Base-by-base conservation (phyloP, 1,140 invertebrate species). In the Holcopasites calliopsidis region DNA sequence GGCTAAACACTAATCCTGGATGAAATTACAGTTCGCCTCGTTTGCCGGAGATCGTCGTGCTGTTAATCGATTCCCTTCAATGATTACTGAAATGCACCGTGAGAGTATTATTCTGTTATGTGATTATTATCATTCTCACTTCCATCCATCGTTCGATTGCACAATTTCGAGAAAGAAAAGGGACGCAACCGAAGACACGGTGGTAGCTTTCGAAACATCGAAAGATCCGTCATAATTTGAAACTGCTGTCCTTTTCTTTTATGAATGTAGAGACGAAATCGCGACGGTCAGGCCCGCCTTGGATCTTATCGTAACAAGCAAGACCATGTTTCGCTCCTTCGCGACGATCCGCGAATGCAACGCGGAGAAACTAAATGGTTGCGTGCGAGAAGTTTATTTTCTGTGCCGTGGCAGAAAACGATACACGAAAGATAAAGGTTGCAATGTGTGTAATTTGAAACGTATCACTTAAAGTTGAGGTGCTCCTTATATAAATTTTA, bases 11-110 rank as follows among this genome's bases (percentile, higher is more conserved):
- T 49, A 60, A 70, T 38, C 5, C 33, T 18, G 62, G 38, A 72
- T 64, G 38, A 57, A 71, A 76, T 78, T 75, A 40, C 57, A 65
- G 54, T 73, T 73, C 21, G 11, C 62, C 38, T 62, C 33, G 18
- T 60, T 60, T 3, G 21, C 11, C 6, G 11, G 8, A 13, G 5
- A 23, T 38, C 4, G 11, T 31, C 23, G 26, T 21, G 1, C 7
- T 26, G 50, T 40, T 44, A 40, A 18, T 40, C 3, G 18, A 18
- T 47, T n/a, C n/a, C n/a, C n/a, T n/a, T 38, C 26, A 40, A 38
- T 23, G 23, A 1, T 21, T 28, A 47, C 35, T 13, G 8, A n/a
- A n/a, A n/a, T n/a, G n/a, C 35, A 6, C 7, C 28, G 16, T 31
- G 28, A 3, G 13, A 44, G 42, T 44, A 44, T 44, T 13, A 18